Conservation (phyloP, 2,888 invertebrate species). For the Patella depressa region DNA sequence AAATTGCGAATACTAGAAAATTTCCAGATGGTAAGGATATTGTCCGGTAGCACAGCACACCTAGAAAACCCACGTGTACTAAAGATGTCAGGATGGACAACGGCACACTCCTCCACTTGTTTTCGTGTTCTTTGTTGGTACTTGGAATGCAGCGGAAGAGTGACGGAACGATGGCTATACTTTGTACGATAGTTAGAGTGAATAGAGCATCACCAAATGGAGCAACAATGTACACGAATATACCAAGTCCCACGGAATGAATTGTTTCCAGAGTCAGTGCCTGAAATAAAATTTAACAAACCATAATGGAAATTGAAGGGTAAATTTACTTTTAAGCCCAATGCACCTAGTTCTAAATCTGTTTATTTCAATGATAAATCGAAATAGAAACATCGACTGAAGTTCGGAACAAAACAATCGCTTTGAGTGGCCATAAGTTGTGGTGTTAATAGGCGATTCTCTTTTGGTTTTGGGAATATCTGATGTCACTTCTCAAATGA, state of each 20-base stretch:
- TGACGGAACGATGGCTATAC: constrained; percentile 42
- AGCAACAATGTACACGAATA: constrained; percentile 50
- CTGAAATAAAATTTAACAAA: constrained; percentile 30
- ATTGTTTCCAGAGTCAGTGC: constrained; percentile 47
- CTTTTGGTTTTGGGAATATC: too few relatives aligned
- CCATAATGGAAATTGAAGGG: background rate
- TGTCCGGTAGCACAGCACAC: background rate
- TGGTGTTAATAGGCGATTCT: too few relatives aligned
- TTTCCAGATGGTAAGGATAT: background rate
- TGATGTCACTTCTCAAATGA: too few relatives aligned
- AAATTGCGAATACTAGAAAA: too few relatives aligned
- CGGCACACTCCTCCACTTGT: background rate
- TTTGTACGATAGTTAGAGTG: constrained; percentile 37
- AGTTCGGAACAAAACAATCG: too few relatives aligned
- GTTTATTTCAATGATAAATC: too few relatives aligned
- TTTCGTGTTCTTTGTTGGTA: background rate
- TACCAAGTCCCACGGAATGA: constrained; percentile 50
- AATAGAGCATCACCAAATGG: constrained; percentile 52
- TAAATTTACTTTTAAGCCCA: too few relatives aligned
- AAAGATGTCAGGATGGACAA: background rate
- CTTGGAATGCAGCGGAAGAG: constrained; percentile 31
- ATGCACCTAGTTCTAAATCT: too few relatives aligned
- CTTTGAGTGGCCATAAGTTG: too few relatives aligned
- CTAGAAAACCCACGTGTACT: background rate
- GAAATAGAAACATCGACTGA: too few relatives aligned